phyloP scores from a whole-genome alignment of 2,797 vertebrate genomes.

The Hozukius guyotensis region DNA sequence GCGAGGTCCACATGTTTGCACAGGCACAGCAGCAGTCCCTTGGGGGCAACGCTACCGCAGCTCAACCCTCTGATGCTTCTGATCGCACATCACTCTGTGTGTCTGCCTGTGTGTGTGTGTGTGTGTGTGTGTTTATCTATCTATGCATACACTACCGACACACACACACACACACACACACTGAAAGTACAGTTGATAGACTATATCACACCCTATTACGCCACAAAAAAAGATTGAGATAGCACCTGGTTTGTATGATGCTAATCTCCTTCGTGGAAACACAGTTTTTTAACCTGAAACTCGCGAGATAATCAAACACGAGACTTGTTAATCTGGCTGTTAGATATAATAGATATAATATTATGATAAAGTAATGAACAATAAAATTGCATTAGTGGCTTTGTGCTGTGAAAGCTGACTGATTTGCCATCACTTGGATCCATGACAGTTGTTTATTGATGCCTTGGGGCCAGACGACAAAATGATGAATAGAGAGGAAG shows the following conservation, averaged over 20 bases:
- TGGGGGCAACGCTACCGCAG: conserved; percentile 64
- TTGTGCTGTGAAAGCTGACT: conserved; percentile 67
- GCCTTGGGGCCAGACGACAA: conserved; percentile 75
- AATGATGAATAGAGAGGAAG: conserved; percentile 79
- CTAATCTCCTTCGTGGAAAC: conserved; percentile 63
- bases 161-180: conserved; percentile 22
- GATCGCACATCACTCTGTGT: conserved; percentile 64
- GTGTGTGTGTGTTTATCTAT: conserved; percentile 55
- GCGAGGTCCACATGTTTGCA: conserved; percentile 77
- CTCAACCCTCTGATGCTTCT: conserved; percentile 74
- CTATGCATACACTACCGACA: conserved; percentile 28
- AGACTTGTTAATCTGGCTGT: conserved; percentile 45
- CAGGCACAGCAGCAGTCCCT: conserved; percentile 74
- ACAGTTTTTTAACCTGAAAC: conserved; percentile 54
- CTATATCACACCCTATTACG: conserved; percentile 58
- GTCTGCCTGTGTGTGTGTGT: conserved; percentile 25
- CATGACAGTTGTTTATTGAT: conserved; percentile 81
- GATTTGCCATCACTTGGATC: conserved; percentile 73
- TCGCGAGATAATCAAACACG: conserved; percentile 50
- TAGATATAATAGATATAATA: conserved; percentile 53
- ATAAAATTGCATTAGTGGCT: conserved; percentile 62
- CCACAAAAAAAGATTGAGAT: conserved; percentile 59
- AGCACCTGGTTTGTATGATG: conserved; percentile 53
- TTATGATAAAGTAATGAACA: conserved; percentile 71
- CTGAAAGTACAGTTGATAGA: conserved; percentile 56